Percentiles rank a stretch among this genome's conserved stretches.
Evolutionary conservation across 2,888 invertebrate species (phyloP).

Genomic region (Mesorhabditis sp.): DNA sequence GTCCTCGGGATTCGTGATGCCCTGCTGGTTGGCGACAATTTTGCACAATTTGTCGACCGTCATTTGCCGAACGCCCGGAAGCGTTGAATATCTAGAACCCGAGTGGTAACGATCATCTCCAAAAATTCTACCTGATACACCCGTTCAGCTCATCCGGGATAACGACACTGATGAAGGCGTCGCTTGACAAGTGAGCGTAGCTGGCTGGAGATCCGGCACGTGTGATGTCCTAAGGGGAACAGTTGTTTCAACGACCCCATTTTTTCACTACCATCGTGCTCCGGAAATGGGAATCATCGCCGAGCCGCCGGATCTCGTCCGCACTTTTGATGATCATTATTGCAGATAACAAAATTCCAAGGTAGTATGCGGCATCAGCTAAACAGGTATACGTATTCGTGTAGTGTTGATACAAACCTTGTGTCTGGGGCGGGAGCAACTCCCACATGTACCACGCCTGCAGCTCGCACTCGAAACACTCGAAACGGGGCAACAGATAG

Average conservation of each 20-base stretch:
- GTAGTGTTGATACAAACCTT: slow-evolving; percentile 11
- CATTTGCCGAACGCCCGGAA: slow-evolving; percentile 88
- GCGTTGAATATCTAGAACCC: slow-evolving; percentile 63
- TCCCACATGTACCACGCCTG: slow-evolving; percentile 95
- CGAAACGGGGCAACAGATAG: slow-evolving; percentile 83
- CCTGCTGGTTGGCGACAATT: slow-evolving; percentile 82
- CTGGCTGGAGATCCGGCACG: not conserved
- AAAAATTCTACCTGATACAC: slow-evolving; percentile 72
- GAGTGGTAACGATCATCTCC: too few relatives aligned
- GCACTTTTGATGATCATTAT: slow-evolving; percentile 80
- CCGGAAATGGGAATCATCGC: slow-evolving; percentile 18
- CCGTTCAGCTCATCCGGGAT: slow-evolving; percentile 90
- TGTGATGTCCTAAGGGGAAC: not conserved
- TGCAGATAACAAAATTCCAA: slow-evolving; percentile 87
- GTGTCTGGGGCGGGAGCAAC: slow-evolving; percentile 76
- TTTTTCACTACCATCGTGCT: slow-evolving; percentile 1
- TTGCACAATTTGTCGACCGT: slow-evolving; percentile 87
- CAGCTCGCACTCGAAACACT: slow-evolving; percentile 84
- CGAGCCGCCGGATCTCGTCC: slow-evolving; percentile 42
- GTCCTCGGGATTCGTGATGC: slow-evolving; percentile 92
- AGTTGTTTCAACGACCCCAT: not conserved
- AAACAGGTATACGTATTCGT: not conserved
- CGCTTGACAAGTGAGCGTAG: slow-evolving; percentile 12
- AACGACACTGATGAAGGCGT: slow-evolving; percentile 72
- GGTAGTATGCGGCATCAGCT: slow-evolving; percentile 86